These are phyloP conservation scores for Caenorhabditis afra DNA, from an alignment of 2,888 invertebrate genomes.

Conservation along the genomic window DNA sequence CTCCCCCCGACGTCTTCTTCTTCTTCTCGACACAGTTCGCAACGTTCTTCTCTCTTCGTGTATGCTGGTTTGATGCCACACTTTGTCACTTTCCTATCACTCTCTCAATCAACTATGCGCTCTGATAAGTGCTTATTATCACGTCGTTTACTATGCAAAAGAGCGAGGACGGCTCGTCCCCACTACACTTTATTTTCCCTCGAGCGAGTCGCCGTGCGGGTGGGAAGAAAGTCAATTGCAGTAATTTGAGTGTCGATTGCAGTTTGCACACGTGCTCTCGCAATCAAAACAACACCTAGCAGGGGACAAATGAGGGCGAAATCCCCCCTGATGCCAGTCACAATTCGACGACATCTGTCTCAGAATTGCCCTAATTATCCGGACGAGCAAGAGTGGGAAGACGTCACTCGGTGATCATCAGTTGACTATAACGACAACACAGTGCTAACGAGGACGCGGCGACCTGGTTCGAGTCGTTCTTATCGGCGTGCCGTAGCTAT, in stretches of 20 bases:
- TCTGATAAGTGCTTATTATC: constrained; percentile 15
- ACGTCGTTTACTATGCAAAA: constrained; percentile 16
- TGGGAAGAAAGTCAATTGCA: too few species aligned
- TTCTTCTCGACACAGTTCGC: constrained; percentile 20
- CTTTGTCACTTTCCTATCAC: constrained; percentile 44
- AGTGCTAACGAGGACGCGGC: constrained; percentile 15
- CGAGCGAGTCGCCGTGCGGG: too few species aligned
- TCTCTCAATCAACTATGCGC: constrained; percentile 34
- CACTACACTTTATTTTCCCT: constrained; percentile 3
- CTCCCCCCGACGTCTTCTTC: constrained; percentile 1
- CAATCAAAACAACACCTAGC: too few species aligned
- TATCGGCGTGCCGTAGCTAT: constrained; percentile 32
- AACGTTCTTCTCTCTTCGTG: constrained; percentile 15
- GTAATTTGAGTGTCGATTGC: too few species aligned
- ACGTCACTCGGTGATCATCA: constrained; percentile 11
- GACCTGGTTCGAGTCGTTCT: constrained; percentile 36
- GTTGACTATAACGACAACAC: constrained; percentile 40
- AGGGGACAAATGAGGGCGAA: too few species aligned
- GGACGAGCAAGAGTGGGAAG: too few species aligned
- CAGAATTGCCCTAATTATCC: too few species aligned
- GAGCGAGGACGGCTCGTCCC: constrained; percentile 13
- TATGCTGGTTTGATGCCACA: constrained; percentile 52
- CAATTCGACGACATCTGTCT: too few species aligned
- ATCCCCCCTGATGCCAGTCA: too few species aligned
- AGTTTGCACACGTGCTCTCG: too few species aligned